A percentile compares a stretch with the other conserved stretches of the same genome.
Conservation (phyloP, 2,888 invertebrate genomes). For the Darwinula stevensoni region DNA sequence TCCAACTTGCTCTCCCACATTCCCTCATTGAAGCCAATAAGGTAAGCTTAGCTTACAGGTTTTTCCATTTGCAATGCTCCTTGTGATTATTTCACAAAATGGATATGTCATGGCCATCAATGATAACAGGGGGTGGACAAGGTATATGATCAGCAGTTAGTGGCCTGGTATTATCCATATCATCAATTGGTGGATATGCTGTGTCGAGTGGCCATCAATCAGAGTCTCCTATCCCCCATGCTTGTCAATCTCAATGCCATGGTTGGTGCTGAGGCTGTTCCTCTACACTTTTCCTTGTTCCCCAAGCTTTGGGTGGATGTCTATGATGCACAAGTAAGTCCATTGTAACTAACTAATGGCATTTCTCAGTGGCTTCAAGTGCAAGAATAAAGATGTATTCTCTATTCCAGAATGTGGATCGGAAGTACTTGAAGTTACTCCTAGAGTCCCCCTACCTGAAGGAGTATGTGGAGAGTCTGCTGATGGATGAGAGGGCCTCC, state of each 20-base stretch:
- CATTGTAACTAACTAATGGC: neutral
- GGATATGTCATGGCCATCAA: too few species aligned
- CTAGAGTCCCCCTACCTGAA: conserved; percentile 50
- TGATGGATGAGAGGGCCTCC: conserved; percentile 57
- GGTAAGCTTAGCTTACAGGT: too few species aligned
- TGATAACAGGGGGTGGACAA: conserved; percentile 32
- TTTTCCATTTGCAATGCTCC: too few species aligned
- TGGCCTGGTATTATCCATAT: conserved; percentile 54
- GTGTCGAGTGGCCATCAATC: conserved; percentile 62
- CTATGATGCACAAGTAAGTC: conserved; percentile 33
- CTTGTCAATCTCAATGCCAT: conserved; percentile 58
- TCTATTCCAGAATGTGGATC: conserved; percentile 31
- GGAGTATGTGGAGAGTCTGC: conserved; percentile 66
- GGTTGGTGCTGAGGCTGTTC: conserved; percentile 66
- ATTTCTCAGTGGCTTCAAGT: neutral
- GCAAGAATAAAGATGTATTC: too few species aligned
- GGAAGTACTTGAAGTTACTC: conserved; percentile 48
- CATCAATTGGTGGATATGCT: conserved; percentile 60
- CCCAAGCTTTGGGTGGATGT: conserved; percentile 78
- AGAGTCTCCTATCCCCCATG: conserved; percentile 54
- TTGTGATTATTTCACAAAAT: conserved; percentile 4
- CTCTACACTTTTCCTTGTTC: conserved; percentile 58
- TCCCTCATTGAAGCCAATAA: conserved; percentile 36
- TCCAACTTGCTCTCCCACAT: conserved; percentile 53
- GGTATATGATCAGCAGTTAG: conserved; percentile 39